Base-by-base conservation (phyloP, 2,113 vertebrate species). In the Catharus fuscescens region DNA sequence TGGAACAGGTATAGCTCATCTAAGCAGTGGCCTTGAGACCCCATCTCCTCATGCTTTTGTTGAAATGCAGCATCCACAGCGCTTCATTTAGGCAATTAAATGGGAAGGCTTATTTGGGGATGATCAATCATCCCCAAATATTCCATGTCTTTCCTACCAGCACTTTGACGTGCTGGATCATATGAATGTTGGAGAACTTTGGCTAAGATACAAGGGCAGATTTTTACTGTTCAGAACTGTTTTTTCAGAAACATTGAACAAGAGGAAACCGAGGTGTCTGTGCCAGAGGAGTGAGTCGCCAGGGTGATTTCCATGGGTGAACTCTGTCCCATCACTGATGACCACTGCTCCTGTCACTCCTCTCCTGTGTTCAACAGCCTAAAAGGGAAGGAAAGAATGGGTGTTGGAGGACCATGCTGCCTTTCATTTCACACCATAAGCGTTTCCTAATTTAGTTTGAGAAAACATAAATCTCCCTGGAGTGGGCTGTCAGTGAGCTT, bases 271-370 rank as follows among this genome's bases (percentile, higher is more conserved):
- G 9, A 72, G 16, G 9, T 18, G 12, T 53, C 71, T 56, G 5
- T n/a, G 26, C 7, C 32, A 45, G 18, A 61, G 36, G n/a, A 89
- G 20, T 23, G 42, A 52, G 61, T 45, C 11, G 44, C 29, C 1
- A 1, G 1, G 5, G 60, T 2, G 3, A 53, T 56, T 71, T 71
- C 17, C 4, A 3, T 31, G 24, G 5, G 4, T 56, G 70, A 72
- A 3, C 0, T 0, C 44, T 60, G 34, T 17, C 64, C 72, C 4
- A 9, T 45, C 0, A 0, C 31, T 56, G 40, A 44, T 38, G 38
- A 32, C 20, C 42, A 31, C 11, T 4, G 86, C 83, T 40, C 32
- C 60, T 59, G 48, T 14, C 14, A 9, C 65, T 60, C 8, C 45
- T 77, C 18, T 45, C 34, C 36, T 0, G 0, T 42, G 45, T 78